Evolutionary conservation across 2,888 invertebrate species (phyloP).

Genomic region (Tenthredo scrophulariae): DNA sequence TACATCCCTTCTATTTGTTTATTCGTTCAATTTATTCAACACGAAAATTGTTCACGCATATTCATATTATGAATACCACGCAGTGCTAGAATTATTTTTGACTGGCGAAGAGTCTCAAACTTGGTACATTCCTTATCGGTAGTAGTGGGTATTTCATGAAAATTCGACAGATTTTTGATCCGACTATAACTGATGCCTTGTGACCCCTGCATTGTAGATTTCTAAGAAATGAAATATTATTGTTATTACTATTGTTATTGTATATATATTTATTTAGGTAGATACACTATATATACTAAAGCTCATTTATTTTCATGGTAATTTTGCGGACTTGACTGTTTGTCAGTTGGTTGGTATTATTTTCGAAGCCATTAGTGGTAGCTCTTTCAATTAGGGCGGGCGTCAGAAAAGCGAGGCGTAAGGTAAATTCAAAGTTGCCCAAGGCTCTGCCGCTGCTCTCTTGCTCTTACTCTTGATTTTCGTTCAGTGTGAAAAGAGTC

Average conservation of each 20-base stretch:
- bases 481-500: constrained; percentile 15
- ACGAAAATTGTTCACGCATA: too few species aligned
- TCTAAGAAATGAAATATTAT: neutral
- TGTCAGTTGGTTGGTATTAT: constrained; percentile 40
- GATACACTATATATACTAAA: neutral
- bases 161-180: too few species aligned
- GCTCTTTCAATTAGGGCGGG: constrained; percentile 46
- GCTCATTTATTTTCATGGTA: constrained; percentile 5
- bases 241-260: neutral
- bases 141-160: too few species aligned
- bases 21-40: neutral
- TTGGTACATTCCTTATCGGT: too few species aligned
- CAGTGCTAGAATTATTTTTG: neutral
- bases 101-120: neutral
- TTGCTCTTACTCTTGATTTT: constrained; percentile 28
- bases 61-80: neutral
- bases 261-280: neutral
- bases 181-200: too few species aligned
- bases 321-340: constrained; percentile 40
- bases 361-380: constrained; percentile 44
- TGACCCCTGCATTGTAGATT: neutral
- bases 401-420: neutral
- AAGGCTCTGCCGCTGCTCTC: neutral
- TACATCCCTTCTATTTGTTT: neutral
- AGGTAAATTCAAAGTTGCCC: constrained; percentile 32